Evolutionary conservation across 2,797 vertebrate genomes (phyloP), one percentile per base, ranked within the genome.

Genomic region (Cetoscarus ocellatus): DNA sequence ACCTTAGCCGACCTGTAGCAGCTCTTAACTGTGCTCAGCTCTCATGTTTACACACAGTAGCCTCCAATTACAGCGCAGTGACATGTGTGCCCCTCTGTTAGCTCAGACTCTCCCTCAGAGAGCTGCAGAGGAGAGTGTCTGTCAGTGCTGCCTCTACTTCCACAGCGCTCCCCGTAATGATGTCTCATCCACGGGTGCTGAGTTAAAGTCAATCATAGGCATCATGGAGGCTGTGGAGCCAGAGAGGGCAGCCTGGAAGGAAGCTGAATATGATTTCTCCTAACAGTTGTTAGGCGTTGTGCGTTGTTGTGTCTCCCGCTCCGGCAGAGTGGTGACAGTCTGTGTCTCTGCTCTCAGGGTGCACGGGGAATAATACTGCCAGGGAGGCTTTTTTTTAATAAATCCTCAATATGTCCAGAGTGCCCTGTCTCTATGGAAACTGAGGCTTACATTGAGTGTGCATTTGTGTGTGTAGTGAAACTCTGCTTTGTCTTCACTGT

Each of bases 401-500:
- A 89, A 90, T 84, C 80, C 85, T 89, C 82, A 79, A 91, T 90
- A 88, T 73, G 79, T 93, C 87, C 85, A 84, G 60, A 87, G 86
- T 84, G 45, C 80, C 74, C 82, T 51, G 91, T 95, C 93, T 93
- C 95, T 91, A 94, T 95, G 94, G 91, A 91, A 91, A 96, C 90
- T 10, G 77, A 74, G 76, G 45, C 73, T 65, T 64, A 61, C 85
- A 68, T 86, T 73, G 76, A 87, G 84, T 70, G 45, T n/a, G 18
- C 42, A 11, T 84, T 67, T 67, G 50, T 77, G 71, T 49, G 36
- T 50, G 35, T 66, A 42, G 51, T 67, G 59, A 67, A 75, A 54
- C 14, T 27, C 7, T 48, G 75, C 76, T 86, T 85, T 86, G 77
- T 86, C 74, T 77, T 76, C 15, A 58, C 67, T 78, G 48, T 75